Evolutionary conservation across 2,888 invertebrate species (phyloP), one percentile per base, ranked within the genome.

Genomic region (Drosophila pullipes): DNA sequence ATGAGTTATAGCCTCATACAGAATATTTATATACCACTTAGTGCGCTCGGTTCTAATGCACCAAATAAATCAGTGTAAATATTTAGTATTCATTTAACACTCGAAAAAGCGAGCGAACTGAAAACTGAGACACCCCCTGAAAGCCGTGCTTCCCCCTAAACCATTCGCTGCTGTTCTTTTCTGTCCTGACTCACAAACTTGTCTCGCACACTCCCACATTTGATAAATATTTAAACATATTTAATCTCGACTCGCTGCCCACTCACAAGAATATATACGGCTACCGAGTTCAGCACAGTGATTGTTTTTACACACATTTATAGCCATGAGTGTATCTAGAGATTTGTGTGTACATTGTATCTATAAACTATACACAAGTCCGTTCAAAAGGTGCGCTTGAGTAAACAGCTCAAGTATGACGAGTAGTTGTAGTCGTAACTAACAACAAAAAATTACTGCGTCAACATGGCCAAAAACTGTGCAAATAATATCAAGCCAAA

Each of bases 161-260:
- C 35, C 61, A 62, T 41, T 75, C 60, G 52, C 67, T 44, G 16
- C 25, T 25, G 25, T 47, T 25, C 67, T 41, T 53, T 64, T 76
- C 72, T 64, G 30, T 47, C 63, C 79, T 86, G 86, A 87, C 76
- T 87, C 86, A 87, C 74, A 83, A 87, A 89, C 86, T 85, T 87
- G 86, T 85, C 80, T 85, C 79, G 82, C 82, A 78, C 85, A 76
- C 89, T 87, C 86, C 86, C 87, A 89, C 89, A 85, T 87, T 87
- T 87, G 87, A 87, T 85, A 85, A 86, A 86, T 89, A 86, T 81
- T 83, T 79, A 84, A 87, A 63, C 77, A 75, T 76, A 76, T 85
- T 84, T 78, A 89, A 89, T 85, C 86, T 74, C 67, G 59, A 70
- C 74, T 66, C 72, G 65, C 71, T 47, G 65, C 71, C 76, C 79